A percentile compares a stretch with the other conserved stretches of the same genome.
phyloP scores from a whole-genome alignment of 1,140 invertebrate genomes.

The Delia radicum region DNA sequence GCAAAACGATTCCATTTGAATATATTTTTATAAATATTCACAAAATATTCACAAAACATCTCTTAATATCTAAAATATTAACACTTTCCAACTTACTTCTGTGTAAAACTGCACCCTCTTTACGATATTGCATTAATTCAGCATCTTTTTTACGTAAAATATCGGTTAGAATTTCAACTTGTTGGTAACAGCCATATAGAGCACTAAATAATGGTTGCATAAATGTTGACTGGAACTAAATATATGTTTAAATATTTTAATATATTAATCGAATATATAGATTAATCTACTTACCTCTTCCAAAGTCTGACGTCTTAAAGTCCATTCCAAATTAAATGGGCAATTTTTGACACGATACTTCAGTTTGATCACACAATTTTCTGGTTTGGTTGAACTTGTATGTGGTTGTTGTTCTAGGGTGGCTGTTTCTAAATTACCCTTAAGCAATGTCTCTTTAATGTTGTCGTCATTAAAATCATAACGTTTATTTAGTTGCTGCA shows the following conservation, averaged over 20 bases:
- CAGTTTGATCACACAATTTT: constrained; percentile 26
- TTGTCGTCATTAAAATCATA: constrained; percentile 34
- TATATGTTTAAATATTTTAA: no score
- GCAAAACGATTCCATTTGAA: no score
- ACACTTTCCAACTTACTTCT: constrained; percentile 35
- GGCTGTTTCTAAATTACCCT: background rate
- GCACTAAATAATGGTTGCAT: background rate
- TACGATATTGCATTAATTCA: constrained; percentile 41
- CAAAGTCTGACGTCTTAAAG: constrained; percentile 6
- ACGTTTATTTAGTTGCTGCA: constrained; percentile 40
- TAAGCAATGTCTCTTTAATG: constrained; percentile 22
- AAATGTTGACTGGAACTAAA: constrained; percentile 31
- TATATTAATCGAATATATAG: background rate
- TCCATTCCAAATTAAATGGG: constrained; percentile 43
- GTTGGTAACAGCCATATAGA: constrained; percentile 8
- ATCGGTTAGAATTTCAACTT: constrained; percentile 16
- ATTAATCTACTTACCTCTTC: constrained; percentile 17
- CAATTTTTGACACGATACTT: constrained; percentile 37
- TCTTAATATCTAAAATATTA: no score
- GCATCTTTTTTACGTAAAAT: constrained; percentile 40
- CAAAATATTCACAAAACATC: no score
- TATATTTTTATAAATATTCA: no score
- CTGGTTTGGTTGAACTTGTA: background rate
- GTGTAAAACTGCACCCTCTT: constrained; percentile 36
- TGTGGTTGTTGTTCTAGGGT: background rate